These are phyloP conservation scores for Listrodromus nycthemerus DNA, from an alignment of 2,888 invertebrate genomes.

Conservation along the genomic window DNA sequence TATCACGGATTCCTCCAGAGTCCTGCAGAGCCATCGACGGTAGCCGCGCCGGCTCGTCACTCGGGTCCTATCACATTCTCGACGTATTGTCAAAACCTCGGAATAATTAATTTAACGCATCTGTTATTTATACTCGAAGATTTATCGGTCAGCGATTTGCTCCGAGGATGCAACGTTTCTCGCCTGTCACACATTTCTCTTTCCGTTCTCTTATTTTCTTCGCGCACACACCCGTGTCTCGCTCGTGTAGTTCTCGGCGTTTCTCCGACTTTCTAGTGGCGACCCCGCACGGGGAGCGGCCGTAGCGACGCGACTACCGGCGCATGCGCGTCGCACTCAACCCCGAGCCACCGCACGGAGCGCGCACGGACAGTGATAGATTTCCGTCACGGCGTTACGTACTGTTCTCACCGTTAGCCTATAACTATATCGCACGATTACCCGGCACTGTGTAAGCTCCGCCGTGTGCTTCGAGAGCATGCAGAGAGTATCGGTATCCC, in stretches of 20 bases:
- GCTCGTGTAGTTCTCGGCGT: neutral
- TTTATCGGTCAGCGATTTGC: slow-evolving; percentile 20
- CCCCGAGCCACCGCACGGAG: slow-evolving; percentile 4
- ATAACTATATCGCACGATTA: slow-evolving; percentile 23
- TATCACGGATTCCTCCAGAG: slow-evolving; percentile 10
- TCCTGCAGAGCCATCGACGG: slow-evolving; percentile 7
- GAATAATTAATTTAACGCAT: slow-evolving; percentile 22
- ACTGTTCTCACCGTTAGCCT: slow-evolving; percentile 6
- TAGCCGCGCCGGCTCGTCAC: neutral
- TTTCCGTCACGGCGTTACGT: slow-evolving; percentile 47
- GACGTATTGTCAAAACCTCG: slow-evolving; percentile 26
- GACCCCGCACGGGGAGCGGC: neutral
- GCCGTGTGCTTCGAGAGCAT: slow-evolving; percentile 27
- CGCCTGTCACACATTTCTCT: slow-evolving; percentile 37
- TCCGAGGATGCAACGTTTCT: neutral
- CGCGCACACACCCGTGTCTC: neutral
- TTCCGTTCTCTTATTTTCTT: neutral
- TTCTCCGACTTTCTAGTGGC: slow-evolving; percentile 45
- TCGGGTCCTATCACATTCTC: neutral
- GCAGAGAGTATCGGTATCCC: slow-evolving; percentile 76
- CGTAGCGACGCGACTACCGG: neutral
- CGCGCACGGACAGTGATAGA: slow-evolving; percentile 56
- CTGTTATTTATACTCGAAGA: slow-evolving; percentile 1
- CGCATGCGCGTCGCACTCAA: slow-evolving; percentile 18
- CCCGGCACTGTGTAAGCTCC: neutral